Evolutionary conservation across 2,888 invertebrate genomes (phyloP), one percentile per base, ranked within the genome.

Genomic region (Agonopterix alstromeriana): DNA sequence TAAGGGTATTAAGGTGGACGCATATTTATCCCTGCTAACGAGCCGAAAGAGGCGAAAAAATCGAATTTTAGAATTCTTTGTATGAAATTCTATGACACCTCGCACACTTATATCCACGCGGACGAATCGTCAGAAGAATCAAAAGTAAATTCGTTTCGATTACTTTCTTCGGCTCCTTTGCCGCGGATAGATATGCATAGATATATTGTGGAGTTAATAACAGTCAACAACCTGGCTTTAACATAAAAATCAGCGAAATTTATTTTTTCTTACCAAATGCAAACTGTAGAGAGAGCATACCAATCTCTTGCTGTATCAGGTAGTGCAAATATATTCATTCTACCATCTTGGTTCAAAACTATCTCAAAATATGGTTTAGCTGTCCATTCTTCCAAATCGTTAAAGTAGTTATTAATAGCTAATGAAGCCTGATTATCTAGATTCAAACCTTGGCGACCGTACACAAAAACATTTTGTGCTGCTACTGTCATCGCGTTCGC

Each of bases 261-360:
- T 4, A 38, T 10, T 5, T n/a, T 42, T 42, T 38, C 85, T 77
- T 58, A 88, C 88, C 88, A 87, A 54, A 88, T 70, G n/a, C 74
- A 80, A 35, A 85, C 62, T 0, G 73, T 76, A 0, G 84, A 82
- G 1, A 87, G 57, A 1, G 84, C 71, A 45, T 73, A 61, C 87
- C 86, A 88, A 14, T 81, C 74, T 10, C 60, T 68, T 1, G 67
- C 57, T 0, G 79, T 64, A 58, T 87, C 87, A 10, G 87, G 86
- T 12, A 86, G 48, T 0, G 79, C 85, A 5, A 84, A 52, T 2
- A 88, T 60, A 53, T 73, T 67, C 60, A 87, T 52, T 14, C 65
- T 70, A 0, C 64, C 70, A 35, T 75, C 69, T 60, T 87, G 86
- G 51, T 81, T 66, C 0, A 60, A 10, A 2, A 73, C 49, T 0